Base-by-base conservation (phyloP, 2,797 vertebrate genomes). In the Taeniopygia guttata region DNA sequence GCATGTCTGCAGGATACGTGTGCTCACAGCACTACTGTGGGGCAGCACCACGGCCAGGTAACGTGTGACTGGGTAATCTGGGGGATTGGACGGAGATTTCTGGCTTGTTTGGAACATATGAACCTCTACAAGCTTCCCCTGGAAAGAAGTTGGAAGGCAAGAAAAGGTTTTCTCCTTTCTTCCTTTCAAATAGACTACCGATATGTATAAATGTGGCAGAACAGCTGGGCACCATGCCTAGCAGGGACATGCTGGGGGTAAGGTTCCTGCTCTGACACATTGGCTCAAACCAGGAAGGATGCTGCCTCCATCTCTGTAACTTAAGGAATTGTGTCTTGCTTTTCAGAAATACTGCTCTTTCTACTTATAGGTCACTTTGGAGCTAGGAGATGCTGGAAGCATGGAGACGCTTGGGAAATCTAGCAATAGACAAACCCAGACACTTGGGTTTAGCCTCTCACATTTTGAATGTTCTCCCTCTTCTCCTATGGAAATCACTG, bases 401-500 rank as follows among this genome's bases (percentile, higher is more conserved):
- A 11, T 34, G n/a, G 30, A 54, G 20, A 48, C 73, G 29, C 68
- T 80, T 87, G 58, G 52, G 73, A 94, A 95, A 84, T 73, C n/a
- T 69, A 77, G 7, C 66, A 68, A 22, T 0, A 81, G 70, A 68
- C 54, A 64, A 73, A 69, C 21, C 36, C 66, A 90, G 73, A 76
- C 55, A 51, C 19, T 54, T 49, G 19, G 30, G 43, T 94, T 92
- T 54, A 78, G 36, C 26, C 19, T 92, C 74, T 80, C 34, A 40
- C 7, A 38, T 63, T 85, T 66, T 38, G 5, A 64, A 72, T 62
- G 59, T 46, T 93, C 58, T 70, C 18, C 11, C 20, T 43, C 23
- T 93, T 64, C 49, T 87, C 6, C 80, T 72, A 58, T 52, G 72
- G 43, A 95, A 92, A 80, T 95, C 62, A 59, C 48, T 36, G 75